Conservation (phyloP, 2,113 vertebrate genomes). For the Percina caprodes region DNA sequence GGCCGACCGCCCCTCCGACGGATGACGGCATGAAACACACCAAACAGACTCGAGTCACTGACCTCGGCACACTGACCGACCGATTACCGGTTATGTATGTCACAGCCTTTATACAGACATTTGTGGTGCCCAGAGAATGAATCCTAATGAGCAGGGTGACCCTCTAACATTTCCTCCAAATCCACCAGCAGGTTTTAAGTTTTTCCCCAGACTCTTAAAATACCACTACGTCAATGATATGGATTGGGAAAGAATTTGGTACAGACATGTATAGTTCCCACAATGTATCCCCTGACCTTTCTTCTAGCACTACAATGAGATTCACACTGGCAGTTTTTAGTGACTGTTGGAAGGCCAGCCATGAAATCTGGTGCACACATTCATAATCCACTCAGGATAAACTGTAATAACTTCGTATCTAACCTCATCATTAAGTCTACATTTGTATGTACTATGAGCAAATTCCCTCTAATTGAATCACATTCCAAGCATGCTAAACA, state of each 20-base stretch:
- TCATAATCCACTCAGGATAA: not conserved
- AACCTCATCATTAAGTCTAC: not conserved
- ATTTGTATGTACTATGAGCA: not conserved
- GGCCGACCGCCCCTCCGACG: too few relatives aligned
- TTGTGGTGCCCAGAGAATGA: not conserved
- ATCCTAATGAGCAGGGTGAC: not conserved
- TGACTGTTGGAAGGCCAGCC: not conserved
- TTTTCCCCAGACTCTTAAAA: not conserved
- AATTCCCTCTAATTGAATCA: not conserved
- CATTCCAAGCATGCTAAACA: not conserved
- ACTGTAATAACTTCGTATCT: not conserved
- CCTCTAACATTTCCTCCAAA: not conserved
- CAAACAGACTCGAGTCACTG: too few relatives aligned
- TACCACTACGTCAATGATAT: not conserved
- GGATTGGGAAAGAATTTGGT: not conserved
- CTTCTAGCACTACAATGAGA: not conserved
- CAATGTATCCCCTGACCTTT: not conserved
- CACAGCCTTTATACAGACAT: too few relatives aligned
- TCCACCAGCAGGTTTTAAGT: not conserved
- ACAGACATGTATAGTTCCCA: not conserved
- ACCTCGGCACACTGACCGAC: too few relatives aligned
- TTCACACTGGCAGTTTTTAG: not conserved
- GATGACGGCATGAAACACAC: too few relatives aligned
- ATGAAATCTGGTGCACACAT: not conserved
- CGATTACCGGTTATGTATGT: too few relatives aligned